Evolutionary conservation across 2,797 vertebrate species (phyloP), one percentile per base, ranked within the genome.

Genomic region (Sphenodon punctatus): DNA sequence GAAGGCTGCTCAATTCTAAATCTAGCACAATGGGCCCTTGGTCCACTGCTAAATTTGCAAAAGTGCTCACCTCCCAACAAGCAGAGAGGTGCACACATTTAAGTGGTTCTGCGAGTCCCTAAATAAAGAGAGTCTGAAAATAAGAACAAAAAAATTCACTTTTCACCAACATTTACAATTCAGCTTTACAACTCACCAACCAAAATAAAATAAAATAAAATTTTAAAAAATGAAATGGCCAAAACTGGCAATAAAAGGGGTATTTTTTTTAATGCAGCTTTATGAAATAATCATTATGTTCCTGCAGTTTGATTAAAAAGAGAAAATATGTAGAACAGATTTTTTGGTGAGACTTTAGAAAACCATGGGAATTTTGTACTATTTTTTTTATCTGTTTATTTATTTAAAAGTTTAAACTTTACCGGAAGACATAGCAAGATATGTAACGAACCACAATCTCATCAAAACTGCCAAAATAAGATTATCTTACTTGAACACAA

Each of bases 1-100:
- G 59, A 53, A 58, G 41, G 20, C 61, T 65, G 74, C 61, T 82
- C 58, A n/a, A n/a, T n/a, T n/a, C n/a, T n/a, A n/a, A n/a, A n/a
- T n/a, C n/a, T n/a, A n/a, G n/a, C n/a, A n/a, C n/a, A n/a, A n/a
- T n/a, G n/a, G n/a, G n/a, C n/a, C n/a, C n/a, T n/a, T n/a, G n/a
- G n/a, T n/a, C 43, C 72, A 71, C 42, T 66, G 55, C 9, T 66
- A 12, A 63, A 70, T 36, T 25, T 0, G 0, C 70, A 32, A 0
- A 48, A 7, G 67, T 20, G 56, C 71, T 60, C 43, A 74, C 19
- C 34, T 68, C 5, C 1, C 51, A 56, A 32, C n/a, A n/a, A n/a
- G n/a, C n/a, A n/a, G n/a, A n/a, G n/a, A n/a, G n/a, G n/a, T n/a
- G n/a, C n/a, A n/a, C n/a, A n/a, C n/a, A n/a, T n/a, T n/a, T n/a